These are phyloP conservation scores for Neopipo cinnamomea DNA, from an alignment of 2,113 vertebrate species.

Conservation along the genomic window DNA sequence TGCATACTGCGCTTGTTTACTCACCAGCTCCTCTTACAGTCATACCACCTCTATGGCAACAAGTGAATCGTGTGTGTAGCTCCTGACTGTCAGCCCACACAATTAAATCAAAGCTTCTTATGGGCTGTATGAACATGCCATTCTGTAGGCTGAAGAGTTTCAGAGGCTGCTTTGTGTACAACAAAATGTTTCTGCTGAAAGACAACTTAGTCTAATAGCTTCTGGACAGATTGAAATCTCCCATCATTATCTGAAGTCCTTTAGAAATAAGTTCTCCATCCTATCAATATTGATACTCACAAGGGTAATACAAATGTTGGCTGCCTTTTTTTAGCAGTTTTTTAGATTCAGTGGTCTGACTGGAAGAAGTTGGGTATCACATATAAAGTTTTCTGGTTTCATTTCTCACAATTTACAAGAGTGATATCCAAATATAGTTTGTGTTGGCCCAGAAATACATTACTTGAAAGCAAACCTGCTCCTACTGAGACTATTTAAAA, in stretches of 20 bases:
- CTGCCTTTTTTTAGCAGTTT: neutral
- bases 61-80: accelerated
- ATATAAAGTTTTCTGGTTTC: neutral
- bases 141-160: neutral
- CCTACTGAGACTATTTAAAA: neutral
- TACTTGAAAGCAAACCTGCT: neutral
- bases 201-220: neutral
- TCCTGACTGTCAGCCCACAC: neutral
- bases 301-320: neutral
- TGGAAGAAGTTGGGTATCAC: neutral
- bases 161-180: neutral
- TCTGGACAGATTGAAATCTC: neutral
- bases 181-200: neutral
- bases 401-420: neutral
- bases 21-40: accelerated
- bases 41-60: neutral
- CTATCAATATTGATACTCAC: neutral
- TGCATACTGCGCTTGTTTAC: neutral
- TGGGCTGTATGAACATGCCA: neutral
- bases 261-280: neutral
- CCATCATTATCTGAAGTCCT: neutral
- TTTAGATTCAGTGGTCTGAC: neutral
- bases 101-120: neutral
- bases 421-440: neutral
- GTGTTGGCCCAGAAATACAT: neutral